Evolutionary conservation across 2,888 invertebrate genomes (phyloP).

Genomic region (Erannis defoliaria): DNA sequence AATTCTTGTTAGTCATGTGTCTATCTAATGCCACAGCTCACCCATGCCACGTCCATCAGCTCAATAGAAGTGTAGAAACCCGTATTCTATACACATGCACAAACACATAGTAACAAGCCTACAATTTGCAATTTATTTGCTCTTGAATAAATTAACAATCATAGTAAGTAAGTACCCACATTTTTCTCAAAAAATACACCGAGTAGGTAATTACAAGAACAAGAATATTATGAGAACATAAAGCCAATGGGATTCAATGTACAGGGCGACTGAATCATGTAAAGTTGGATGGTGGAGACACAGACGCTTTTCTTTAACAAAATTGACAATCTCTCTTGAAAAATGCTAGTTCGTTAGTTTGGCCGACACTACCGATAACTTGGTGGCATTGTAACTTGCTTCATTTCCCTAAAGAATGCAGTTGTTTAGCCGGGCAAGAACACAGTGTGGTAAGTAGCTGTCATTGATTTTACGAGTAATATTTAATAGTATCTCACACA

Average conservation of each 20-base stretch:
- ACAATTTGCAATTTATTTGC: conserved; percentile 28
- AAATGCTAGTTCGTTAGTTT: neutral
- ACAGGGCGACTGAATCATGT: neutral
- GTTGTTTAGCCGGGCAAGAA: conserved; percentile 48
- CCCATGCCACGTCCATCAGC: too few species aligned
- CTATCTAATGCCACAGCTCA: too few species aligned
- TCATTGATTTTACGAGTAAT: neutral
- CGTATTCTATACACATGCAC: neutral
- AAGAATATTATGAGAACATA: conserved; percentile 37
- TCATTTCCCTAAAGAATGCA: conserved; percentile 59
- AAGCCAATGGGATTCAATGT: conserved; percentile 50
- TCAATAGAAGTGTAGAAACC: too few species aligned
- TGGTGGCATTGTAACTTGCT: conserved; percentile 39
- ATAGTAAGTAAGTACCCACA: too few species aligned
- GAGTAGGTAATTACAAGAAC: conserved; percentile 49
- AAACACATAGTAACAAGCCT: conserved; percentile 5
- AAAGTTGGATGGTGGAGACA: neutral
- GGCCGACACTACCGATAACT: neutral
- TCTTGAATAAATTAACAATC: conserved; percentile 18
- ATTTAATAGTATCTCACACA: neutral
- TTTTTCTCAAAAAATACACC: conserved; percentile 22
- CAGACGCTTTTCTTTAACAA: neutral
- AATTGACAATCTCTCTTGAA: neutral
- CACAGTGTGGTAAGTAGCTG: conserved; percentile 47
- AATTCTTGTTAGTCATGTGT: too few species aligned